Evolutionary conservation across 1,140 invertebrate genomes (phyloP).

Genomic region (Episyrphus balteatus): DNA sequence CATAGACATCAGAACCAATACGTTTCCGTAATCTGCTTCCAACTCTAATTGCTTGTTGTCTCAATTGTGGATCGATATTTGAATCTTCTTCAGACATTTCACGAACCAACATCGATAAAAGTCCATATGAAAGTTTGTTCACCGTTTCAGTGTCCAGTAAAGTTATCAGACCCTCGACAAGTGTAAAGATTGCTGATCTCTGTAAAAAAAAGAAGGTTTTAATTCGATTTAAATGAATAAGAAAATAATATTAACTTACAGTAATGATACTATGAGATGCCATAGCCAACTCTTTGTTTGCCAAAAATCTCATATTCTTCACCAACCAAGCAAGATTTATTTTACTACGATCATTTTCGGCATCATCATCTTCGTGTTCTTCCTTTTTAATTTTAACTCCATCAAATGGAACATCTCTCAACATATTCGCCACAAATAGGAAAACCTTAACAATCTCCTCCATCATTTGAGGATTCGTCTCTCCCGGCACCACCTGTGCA

Average conservation of each 20-base stretch:
- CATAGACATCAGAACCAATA: conserved; percentile 53
- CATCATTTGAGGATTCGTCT: conserved; percentile 45
- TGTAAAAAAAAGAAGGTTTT: conserved; percentile 26
- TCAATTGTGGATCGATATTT: conserved; percentile 40
- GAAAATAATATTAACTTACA: conserved; percentile 30
- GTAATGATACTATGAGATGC: conserved; percentile 39
- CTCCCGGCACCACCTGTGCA: conserved; percentile 55
- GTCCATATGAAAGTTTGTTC: conserved; percentile 40
- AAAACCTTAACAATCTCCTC: conserved; percentile 63
- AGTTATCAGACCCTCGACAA: conserved; percentile 52
- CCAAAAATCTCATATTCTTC: conserved; percentile 44
- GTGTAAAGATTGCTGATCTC: conserved; percentile 58
- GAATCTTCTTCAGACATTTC: conserved; percentile 52
- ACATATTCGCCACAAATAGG: conserved; percentile 53
- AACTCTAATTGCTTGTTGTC: conserved; percentile 53
- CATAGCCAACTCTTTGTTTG: conserved; percentile 47
- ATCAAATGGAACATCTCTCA: conserved; percentile 40
- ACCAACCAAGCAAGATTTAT: conserved; percentile 45
- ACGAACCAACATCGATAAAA: conserved; percentile 55
- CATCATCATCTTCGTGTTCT: neutral
- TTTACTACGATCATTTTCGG: conserved; percentile 11
- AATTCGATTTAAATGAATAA: neutral
- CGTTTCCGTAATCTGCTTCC: conserved; percentile 52
- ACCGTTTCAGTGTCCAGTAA: conserved; percentile 40
- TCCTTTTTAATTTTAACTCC: conserved; percentile 8